Evolutionary conservation across 2,113 vertebrate genomes (phyloP).

Genomic region (Agapornis roseicollis): DNA sequence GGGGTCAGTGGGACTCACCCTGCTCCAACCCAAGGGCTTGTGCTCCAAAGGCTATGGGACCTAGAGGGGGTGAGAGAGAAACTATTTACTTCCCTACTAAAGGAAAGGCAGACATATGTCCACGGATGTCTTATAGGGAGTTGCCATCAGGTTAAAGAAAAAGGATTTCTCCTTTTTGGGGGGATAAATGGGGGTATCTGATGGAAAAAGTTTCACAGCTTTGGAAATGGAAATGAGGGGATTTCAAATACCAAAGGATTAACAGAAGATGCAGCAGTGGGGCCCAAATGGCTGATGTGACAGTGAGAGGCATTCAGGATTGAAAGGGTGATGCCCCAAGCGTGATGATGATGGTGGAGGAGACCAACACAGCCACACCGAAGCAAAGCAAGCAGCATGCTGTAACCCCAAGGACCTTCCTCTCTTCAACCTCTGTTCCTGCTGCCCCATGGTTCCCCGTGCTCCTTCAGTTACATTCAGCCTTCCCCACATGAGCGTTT

Average conservation of each 20-base stretch:
- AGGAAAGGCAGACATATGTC: background rate
- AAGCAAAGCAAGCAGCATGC: background rate
- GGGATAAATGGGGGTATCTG: background rate
- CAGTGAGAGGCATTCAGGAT: background rate
- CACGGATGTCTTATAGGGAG: background rate
- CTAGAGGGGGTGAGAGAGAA: background rate
- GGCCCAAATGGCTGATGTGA: background rate
- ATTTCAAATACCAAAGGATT: background rate
- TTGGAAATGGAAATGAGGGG: background rate
- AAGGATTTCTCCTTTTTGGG: background rate
- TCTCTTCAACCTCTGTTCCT: rapidly evolving
- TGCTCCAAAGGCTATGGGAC: background rate
- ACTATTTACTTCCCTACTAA: background rate
- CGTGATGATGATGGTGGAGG: background rate
- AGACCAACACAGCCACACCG: background rate
- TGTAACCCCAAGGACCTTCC: background rate
- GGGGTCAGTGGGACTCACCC: background rate
- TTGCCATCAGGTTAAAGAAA: background rate
- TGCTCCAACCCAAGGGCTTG: background rate
- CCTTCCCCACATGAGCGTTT: background rate
- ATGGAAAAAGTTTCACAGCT: background rate
- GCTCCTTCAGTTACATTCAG: background rate
- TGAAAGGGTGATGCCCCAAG: background rate
- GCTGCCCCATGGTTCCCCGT: rapidly evolving
- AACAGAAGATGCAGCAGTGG: background rate